These are phyloP conservation scores for Xiphophorus couchianus DNA, from an alignment of 2,113 vertebrate genomes.

Conservation along the genomic window DNA sequence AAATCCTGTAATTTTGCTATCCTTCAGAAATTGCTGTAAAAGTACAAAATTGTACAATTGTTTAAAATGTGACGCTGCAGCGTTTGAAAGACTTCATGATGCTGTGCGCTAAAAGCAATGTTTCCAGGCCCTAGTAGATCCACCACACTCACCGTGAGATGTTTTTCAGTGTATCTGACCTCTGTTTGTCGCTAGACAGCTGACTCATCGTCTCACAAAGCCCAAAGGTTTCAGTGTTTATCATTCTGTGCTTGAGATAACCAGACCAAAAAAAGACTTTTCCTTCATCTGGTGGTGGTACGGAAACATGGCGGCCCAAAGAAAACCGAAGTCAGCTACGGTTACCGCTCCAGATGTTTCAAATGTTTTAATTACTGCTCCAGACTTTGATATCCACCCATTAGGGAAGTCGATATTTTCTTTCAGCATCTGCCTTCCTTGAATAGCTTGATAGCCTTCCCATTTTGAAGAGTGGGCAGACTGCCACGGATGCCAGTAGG, in stretches of 20 bases:
- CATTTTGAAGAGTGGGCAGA: neutral
- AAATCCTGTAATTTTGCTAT: no score
- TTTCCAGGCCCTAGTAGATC: no score
- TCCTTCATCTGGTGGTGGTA: neutral
- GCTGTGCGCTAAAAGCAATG: no score
- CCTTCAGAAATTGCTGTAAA: no score
- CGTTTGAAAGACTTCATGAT: no score
- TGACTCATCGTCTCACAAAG: neutral
- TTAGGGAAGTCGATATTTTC: neutral
- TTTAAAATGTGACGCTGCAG: no score
- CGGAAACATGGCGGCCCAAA: no score
- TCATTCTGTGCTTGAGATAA: neutral
- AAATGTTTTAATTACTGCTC: neutral
- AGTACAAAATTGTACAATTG: no score
- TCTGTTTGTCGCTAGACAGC: neutral
- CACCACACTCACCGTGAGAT: no score
- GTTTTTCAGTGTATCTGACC: no score
- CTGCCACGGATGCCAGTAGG: neutral
- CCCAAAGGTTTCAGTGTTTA: neutral
- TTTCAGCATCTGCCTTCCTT: neutral
- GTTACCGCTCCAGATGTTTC: neutral
- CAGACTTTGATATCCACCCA: neutral
- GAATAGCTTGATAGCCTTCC: neutral
- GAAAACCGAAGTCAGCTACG: no score
- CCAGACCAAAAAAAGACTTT: neutral